Conservation (phyloP, 2,888 invertebrate genomes). For the Pollenia amentaria region DNA sequence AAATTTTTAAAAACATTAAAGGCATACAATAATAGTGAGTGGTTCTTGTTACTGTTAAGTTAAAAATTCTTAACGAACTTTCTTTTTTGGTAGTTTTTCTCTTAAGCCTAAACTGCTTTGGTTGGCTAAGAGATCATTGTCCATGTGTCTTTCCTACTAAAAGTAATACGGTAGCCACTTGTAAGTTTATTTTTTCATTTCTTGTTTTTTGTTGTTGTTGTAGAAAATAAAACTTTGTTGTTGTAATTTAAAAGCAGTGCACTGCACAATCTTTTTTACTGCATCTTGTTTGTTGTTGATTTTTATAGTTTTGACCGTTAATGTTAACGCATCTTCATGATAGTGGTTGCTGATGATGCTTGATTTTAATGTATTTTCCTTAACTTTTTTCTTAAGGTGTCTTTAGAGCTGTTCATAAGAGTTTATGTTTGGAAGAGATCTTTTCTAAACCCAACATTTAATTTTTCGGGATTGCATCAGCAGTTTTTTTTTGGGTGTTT, state of each 20-base stretch:
- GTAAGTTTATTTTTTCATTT: conserved; percentile 56
- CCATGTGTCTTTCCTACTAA: conserved; percentile 17
- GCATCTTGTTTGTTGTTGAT: conserved; percentile 50
- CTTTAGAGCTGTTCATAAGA: conserved; percentile 1
- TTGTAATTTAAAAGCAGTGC: conserved; percentile 61
- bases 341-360: conserved; percentile 47
- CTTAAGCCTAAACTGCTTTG: not conserved
- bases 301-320: conserved; percentile 73
- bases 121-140: not conserved
- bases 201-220: conserved; percentile 18
- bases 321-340: conserved; percentile 71
- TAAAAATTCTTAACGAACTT: conserved; percentile 61
- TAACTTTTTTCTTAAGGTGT: conserved; percentile 20
- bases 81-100: conserved; percentile 51
- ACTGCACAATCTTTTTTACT: conserved; percentile 45
- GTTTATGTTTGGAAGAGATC: conserved; percentile 7
- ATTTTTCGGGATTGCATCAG: conserved; percentile 62
- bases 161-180: conserved; percentile 76
- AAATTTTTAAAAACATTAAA: conserved; percentile 61
- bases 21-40: conserved; percentile 33
- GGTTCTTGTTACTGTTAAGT: conserved; percentile 8
- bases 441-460: conserved; percentile 19
- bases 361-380: conserved; percentile 37
- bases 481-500: conserved; percentile 48
- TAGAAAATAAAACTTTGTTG: conserved; percentile 33